Base-by-base conservation (phyloP, 2,113 vertebrate species). In the Alligator sinensis region DNA sequence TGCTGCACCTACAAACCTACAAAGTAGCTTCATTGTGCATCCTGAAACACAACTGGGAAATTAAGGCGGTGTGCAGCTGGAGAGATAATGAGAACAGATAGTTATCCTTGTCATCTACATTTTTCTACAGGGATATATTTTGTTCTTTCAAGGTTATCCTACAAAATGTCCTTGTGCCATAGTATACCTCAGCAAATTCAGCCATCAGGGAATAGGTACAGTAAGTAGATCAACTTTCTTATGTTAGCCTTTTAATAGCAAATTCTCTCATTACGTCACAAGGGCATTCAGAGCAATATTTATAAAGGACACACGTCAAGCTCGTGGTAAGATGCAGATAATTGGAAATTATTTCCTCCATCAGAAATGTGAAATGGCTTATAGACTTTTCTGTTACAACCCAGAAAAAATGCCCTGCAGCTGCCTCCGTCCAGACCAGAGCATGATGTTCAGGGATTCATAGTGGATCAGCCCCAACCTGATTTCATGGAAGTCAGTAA, bases 201-300 rank as follows among this genome's bases (percentile, higher is more conserved):
- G 83, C 28, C 22, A 1, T 4, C 4, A 1, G 82, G 57, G 38
- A 19, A 1, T 5, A 66, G 6, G 6, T 0, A 0, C 38, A 5
- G 78, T 22, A 19, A 92, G 80, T 68, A 5, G 78, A n/a, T 54
- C 68, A 74, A 0, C 54, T 80, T 62, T 85, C 82, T 61, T 2
- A 0, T 6, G 1, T 16, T 60, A 68, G 19, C 77, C 88, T 63
- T 54, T 70, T 59, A 0, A 3, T 0, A 84, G 70, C 17, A 54
- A 15, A 11, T 13, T 30, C 62, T 24, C 0, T 11, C 4, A 2
- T 63, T 0, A 82, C 38, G 3, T n/a, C 0, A 8, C 11, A 80
- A 75, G 55, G 25, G 19, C 63, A 64, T 22, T 12, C 30, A 1
- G 13, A 0, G 81, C 38, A 1, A 18, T 1, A 68, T 63, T 87